Evolutionary conservation across 2,888 invertebrate genomes (phyloP).

Genomic region (Drosophila differens): DNA sequence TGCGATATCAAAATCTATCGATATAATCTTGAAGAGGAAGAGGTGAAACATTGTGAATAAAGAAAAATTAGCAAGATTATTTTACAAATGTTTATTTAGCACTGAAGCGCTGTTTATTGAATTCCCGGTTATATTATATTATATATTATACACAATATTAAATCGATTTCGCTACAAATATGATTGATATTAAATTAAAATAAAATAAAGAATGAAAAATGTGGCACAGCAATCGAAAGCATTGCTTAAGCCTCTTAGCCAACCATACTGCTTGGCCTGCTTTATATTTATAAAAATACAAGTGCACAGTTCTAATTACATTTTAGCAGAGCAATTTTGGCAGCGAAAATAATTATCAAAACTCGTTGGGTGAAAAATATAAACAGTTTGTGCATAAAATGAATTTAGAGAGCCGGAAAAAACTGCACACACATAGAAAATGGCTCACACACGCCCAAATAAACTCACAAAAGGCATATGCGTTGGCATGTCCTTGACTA

Average conservation of each 20-base stretch:
- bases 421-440: conserved; percentile 23
- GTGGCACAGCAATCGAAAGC: too few relatives aligned
- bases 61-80: not conserved
- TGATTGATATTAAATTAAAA: not conserved
- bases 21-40: too few relatives aligned
- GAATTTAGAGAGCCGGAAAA: conserved; percentile 19
- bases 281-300: not conserved
- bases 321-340: conserved; percentile 25
- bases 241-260: not conserved
- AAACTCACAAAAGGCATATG: conserved; percentile 35
- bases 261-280: conserved; percentile 15
- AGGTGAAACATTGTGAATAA: not conserved
- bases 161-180: not conserved
- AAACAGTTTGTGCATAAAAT: conserved; percentile 42
- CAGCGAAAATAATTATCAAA: conserved; percentile 61
- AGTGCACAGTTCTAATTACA: conserved; percentile 31
- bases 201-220: not conserved
- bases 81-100: rapidly evolving
- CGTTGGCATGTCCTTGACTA: conserved; percentile 69
- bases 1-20: too few relatives aligned
- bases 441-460: conserved; percentile 20
- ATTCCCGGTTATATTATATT: not conserved
- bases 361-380: conserved; percentile 46
- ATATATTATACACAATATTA: not conserved
- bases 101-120: rapidly evolving